Conservation (phyloP, 1,140 invertebrate genomes). For the Stegodyphus mimosarum region DNA sequence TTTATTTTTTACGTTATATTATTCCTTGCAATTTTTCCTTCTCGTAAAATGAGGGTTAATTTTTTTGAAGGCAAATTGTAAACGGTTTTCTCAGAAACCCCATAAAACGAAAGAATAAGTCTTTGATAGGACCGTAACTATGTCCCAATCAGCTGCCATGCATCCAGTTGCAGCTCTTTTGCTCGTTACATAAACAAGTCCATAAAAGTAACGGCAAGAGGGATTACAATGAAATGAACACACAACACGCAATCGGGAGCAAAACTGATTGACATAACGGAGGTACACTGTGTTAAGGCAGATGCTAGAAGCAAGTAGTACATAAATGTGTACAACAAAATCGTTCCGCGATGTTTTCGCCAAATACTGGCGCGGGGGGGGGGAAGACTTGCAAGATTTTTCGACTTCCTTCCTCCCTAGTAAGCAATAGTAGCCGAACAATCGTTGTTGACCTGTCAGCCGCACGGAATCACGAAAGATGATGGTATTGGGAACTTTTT, state of each 20-base stretch:
- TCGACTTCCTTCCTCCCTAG: constrained; percentile 22
- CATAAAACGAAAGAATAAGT: constrained; percentile 32
- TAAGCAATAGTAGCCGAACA: constrained; percentile 27
- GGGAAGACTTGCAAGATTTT: not conserved
- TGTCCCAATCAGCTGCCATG: constrained; percentile 32
- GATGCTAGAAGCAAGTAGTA: constrained; percentile 33
- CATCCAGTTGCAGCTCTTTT: not conserved
- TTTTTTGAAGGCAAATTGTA: not conserved
- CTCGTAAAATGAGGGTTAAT: not conserved
- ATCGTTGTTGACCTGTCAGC: constrained; percentile 54
- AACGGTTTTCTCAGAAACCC: not conserved
- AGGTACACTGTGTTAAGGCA: constrained; percentile 14
- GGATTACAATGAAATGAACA: not conserved
- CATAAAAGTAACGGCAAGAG: constrained; percentile 50
- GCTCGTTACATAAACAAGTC: constrained; percentile 49
- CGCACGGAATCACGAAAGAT: constrained; percentile 17
- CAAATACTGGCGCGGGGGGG: too few species aligned
- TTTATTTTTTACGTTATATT: not conserved
- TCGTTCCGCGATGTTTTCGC: constrained; percentile 29
- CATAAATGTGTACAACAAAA: constrained; percentile 41
- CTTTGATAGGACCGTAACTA: constrained; percentile 25
- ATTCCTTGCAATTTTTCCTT: constrained; percentile 15
- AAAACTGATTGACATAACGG: constrained; percentile 49
- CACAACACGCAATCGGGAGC: constrained; percentile 27
- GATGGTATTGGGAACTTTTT: constrained; percentile 30